These are phyloP conservation scores for Tauraco erythrolophus DNA, from an alignment of 2,113 vertebrate genomes.

Conservation along the genomic window DNA sequence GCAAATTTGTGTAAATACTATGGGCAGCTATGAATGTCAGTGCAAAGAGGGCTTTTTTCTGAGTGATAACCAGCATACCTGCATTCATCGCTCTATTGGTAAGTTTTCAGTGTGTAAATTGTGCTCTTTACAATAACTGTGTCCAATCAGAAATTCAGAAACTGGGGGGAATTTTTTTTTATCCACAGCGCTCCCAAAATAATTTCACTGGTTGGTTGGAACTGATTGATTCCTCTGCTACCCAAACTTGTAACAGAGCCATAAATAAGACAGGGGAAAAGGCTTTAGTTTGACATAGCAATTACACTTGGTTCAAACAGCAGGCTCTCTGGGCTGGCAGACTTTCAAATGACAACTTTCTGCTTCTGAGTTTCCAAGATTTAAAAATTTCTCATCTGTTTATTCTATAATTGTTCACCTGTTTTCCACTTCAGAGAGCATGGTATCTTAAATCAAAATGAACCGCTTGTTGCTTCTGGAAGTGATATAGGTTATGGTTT, in stretches of 20 bases:
- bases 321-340: background rate
- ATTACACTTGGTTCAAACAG: background rate
- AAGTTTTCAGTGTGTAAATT: conserved; percentile 49
- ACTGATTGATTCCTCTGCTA: background rate
- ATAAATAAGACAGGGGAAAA: background rate
- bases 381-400: background rate
- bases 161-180: background rate
- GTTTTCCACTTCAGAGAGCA: background rate
- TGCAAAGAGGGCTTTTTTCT: conserved; percentile 95
- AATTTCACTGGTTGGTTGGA: background rate
- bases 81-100: conserved; percentile 97
- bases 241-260: background rate
- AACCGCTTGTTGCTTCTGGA: background rate
- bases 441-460: background rate
- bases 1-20: conserved; percentile 94
- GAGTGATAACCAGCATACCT: conserved; percentile 98
- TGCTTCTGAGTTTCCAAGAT: background rate
- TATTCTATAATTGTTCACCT: background rate
- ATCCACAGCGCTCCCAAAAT: background rate
- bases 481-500: rapidly evolving
- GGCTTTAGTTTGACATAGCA: background rate
- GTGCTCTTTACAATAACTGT: background rate
- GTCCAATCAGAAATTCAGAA: background rate
- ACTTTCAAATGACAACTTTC: background rate
- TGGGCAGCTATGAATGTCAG: conserved; percentile 97